phyloP scores from a whole-genome alignment of 1,140 invertebrate species.

The Diabrotica undecimpunctata region DNA sequence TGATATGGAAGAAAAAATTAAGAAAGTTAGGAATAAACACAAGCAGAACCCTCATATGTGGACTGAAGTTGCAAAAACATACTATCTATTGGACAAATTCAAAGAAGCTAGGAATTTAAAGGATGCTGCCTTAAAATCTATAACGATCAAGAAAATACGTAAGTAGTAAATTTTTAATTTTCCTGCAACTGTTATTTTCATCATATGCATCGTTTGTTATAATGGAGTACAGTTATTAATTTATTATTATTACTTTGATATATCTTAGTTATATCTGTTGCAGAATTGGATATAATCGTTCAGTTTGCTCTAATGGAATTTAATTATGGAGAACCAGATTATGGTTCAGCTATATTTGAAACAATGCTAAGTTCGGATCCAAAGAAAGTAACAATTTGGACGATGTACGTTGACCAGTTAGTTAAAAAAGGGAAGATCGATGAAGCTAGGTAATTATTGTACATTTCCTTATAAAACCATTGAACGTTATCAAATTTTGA shows the following conservation, averaged over 20 bases:
- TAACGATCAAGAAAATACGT: conserved; percentile 70
- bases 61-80: conserved; percentile 64
- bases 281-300: conserved; percentile 81
- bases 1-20: conserved; percentile 69
- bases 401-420: conserved; percentile 81
- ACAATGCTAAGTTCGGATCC: conserved; percentile 82
- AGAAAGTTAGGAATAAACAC: conserved; percentile 71
- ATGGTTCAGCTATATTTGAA: conserved; percentile 86
- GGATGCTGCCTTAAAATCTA: conserved; percentile 67
- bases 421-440: conserved; percentile 70
- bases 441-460: conserved; percentile 69
- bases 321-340: conserved; percentile 70
- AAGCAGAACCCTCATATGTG: conserved; percentile 66
- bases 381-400: conserved; percentile 83
- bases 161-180: conserved; percentile 43
- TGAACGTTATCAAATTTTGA: no score
- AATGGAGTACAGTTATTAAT: no score
- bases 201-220: no score
- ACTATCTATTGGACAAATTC: conserved; percentile 63
- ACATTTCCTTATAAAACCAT: no score
- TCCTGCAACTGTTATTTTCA: conserved; percentile 8
- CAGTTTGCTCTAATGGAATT: conserved; percentile 88
- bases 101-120: conserved; percentile 76
- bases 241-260: no score
- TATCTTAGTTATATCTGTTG: conserved; percentile 29